Evolutionary conservation across 2,113 vertebrate species (phyloP).

Genomic region (Brienomyrus brachyistius): DNA sequence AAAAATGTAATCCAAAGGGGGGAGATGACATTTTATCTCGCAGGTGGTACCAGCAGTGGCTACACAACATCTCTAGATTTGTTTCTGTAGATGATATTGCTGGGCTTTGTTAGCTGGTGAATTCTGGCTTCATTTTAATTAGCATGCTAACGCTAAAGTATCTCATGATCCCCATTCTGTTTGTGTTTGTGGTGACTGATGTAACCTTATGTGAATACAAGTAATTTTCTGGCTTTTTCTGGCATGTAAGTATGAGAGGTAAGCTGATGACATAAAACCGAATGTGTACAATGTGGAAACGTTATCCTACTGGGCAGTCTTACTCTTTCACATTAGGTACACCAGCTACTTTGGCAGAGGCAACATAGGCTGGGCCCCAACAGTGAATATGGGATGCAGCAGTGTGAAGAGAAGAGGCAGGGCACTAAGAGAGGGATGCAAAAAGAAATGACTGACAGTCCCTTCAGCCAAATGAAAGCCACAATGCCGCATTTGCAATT

Average conservation of each 20-base stretch:
- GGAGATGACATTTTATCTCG: neutral
- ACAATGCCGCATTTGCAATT: neutral
- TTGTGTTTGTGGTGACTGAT: neutral
- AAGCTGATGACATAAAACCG: neutral
- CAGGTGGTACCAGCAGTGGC: neutral
- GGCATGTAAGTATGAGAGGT: neutral
- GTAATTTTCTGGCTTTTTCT: neutral
- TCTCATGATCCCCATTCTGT: neutral
- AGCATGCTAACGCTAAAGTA: neutral
- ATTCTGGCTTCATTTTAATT: neutral
- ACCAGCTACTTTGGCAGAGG: neutral
- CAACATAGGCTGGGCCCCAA: neutral
- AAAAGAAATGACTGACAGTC: neutral
- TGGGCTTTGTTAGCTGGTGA: neutral
- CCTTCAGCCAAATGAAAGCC: neutral
- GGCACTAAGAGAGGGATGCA: neutral
- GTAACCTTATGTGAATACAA: neutral
- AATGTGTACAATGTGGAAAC: neutral
- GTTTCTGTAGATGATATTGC: neutral
- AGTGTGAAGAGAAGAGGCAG: neutral
- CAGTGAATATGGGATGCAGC: neutral
- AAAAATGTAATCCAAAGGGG: neutral
- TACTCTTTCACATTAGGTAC: neutral
- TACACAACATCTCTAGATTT: neutral
- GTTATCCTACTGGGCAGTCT: neutral